Conservation (phyloP, 92 coral and sea anemone genomes). For the Phenganax marumi region DNA sequence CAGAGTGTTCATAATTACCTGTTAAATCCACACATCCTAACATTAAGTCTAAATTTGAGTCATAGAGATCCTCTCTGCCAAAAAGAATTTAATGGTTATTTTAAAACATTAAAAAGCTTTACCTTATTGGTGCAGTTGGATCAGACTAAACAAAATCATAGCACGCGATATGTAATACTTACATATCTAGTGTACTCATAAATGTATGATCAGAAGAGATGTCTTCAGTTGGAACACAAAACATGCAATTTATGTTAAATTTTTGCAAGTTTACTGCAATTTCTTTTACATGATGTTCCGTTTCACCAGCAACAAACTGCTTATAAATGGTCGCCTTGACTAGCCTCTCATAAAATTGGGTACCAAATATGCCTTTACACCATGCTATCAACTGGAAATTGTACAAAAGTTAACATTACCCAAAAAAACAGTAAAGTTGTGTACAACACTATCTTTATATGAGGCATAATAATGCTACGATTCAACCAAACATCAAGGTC, state of each 20-base stretch:
- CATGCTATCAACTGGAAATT: slow-evolving; percentile 62
- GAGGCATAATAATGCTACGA: neutral
- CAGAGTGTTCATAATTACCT: slow-evolving; percentile 41
- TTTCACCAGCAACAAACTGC: slow-evolving; percentile 96
- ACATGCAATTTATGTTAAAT: slow-evolving; percentile 71
- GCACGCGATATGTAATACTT: slow-evolving; percentile 7
- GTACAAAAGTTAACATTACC: no score
- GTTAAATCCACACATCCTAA: slow-evolving; percentile 73
- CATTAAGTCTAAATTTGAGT: slow-evolving; percentile 20
- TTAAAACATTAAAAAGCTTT: neutral
- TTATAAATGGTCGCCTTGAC: slow-evolving; percentile 75
- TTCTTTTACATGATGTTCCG: slow-evolving; percentile 57
- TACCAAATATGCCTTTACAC: slow-evolving; percentile 66
- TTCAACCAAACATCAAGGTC: neutral
- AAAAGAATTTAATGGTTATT: neutral
- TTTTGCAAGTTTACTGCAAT: slow-evolving; percentile 52
- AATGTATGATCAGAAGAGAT: slow-evolving; percentile 38
- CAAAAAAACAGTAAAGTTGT: neutral
- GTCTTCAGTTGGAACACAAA: slow-evolving; percentile 84
- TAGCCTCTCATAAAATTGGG: slow-evolving; percentile 60
- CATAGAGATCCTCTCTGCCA: slow-evolving; percentile 24
- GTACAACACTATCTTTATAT: no score
- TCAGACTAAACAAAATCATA: neutral
- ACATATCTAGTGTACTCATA: slow-evolving; percentile 59
- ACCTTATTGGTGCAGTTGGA: neutral